A percentile compares a stretch with the other conserved stretches of the same genome.
Conservation (phyloP, 2,797 vertebrate genomes). For the Tragopan temminckii region DNA sequence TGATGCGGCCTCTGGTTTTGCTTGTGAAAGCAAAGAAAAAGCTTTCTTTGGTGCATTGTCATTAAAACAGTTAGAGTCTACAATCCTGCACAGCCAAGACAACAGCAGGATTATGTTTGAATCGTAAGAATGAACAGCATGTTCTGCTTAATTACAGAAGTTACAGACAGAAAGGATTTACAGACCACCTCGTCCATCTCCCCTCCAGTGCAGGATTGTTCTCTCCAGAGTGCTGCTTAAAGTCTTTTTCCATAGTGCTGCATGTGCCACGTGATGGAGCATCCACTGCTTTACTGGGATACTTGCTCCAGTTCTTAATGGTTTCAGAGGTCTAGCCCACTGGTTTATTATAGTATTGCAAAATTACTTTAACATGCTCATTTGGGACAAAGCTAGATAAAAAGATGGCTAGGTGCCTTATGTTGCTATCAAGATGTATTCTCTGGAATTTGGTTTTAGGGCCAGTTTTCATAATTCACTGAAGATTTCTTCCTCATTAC, state of each 20-base stretch:
- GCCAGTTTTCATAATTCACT: not conserved
- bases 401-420: not conserved
- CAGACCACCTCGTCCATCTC: not conserved
- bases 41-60: constrained; percentile 37
- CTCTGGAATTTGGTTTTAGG: not conserved
- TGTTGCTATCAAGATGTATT: not conserved
- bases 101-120: constrained; percentile 58
- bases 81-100: constrained; percentile 41
- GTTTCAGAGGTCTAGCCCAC: not conserved
- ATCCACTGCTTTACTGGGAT: not conserved
- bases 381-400: not conserved
- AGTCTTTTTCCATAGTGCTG: not conserved
- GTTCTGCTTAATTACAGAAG: constrained; percentile 59
- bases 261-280: not conserved
- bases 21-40: constrained; percentile 34
- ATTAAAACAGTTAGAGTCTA: constrained; percentile 58
- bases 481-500: not conserved
- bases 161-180: constrained; percentile 27
- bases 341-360: not conserved
- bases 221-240: not conserved
- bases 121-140: constrained; percentile 14
- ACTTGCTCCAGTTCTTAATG: not conserved
- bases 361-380: not conserved
- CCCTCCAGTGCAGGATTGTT: not conserved
- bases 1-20: constrained; percentile 29